Evolutionary conservation across 1,140 invertebrate genomes (phyloP).

Genomic region (Zaprionus camerounensis): DNA sequence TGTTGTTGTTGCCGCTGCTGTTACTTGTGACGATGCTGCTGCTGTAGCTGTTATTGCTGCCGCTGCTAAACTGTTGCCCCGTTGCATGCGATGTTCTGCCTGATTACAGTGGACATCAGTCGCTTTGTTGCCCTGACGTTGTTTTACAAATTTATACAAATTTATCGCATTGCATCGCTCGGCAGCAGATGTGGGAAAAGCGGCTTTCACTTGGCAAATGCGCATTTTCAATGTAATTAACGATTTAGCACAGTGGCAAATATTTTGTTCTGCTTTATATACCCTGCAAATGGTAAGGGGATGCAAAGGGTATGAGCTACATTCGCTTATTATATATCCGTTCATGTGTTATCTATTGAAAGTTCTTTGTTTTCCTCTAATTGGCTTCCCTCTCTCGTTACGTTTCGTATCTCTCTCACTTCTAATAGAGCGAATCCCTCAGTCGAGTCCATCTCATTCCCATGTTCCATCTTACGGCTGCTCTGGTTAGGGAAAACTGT

Average conservation of each 20-base stretch:
- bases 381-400: too few species aligned
- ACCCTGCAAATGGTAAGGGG: background rate
- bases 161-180: conserved; percentile 65
- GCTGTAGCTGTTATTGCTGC: conserved; percentile 3
- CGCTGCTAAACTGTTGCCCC: conserved; percentile 49
- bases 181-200: conserved; percentile 12
- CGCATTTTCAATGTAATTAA: conserved; percentile 69
- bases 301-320: background rate
- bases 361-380: too few species aligned
- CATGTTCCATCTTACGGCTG: background rate
- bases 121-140: conserved; percentile 22
- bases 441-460: background rate
- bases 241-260: conserved; percentile 66
- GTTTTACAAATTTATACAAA: conserved; percentile 68
- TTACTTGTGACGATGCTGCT: background rate
- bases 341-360: background rate
- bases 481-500: background rate
- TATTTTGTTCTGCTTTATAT: conserved; percentile 52
- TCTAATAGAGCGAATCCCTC: background rate
- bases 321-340: too few species aligned
- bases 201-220: conserved; percentile 9
- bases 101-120: conserved; percentile 25
- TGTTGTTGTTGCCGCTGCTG: conserved; percentile 36
- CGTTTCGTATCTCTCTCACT: background rate
- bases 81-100: conserved; percentile 31